Evolutionary conservation across 2,888 invertebrate species (phyloP).

Genomic region (Dascillus cervinus): DNA sequence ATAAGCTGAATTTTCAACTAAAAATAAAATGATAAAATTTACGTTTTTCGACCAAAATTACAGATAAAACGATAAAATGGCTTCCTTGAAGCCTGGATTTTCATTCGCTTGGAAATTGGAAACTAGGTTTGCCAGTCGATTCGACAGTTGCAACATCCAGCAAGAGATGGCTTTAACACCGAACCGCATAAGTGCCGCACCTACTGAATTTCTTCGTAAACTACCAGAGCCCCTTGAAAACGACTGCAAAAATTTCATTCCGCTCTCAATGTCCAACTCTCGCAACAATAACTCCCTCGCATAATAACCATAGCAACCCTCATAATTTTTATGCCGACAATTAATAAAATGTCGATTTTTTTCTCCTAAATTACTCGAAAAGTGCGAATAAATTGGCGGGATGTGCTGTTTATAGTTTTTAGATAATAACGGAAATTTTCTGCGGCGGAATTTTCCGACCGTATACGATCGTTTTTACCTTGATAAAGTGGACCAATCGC

Average conservation of each 20-base stretch:
- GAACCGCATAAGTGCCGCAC: too few relatives aligned
- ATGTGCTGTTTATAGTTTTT: constrained; percentile 7
- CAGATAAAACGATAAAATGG: constrained; percentile 37
- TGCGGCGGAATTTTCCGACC: constrained; percentile 8
- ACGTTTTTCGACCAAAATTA: constrained; percentile 9
- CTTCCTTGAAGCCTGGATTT: constrained; percentile 39
- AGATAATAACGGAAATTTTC: constrained; percentile 1
- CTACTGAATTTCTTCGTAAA: too few relatives aligned
- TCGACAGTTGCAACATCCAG: constrained; percentile 7
- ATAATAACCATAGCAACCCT: too few relatives aligned
- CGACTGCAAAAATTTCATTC: too few relatives aligned
- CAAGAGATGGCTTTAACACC: constrained; percentile 13
- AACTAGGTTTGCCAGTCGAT: constrained; percentile 14
- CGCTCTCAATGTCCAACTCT: too few relatives aligned
- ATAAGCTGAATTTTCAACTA: constrained; percentile 13
- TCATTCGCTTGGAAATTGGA: constrained; percentile 31
- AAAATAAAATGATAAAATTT: constrained; percentile 5
- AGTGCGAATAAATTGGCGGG: neutral
- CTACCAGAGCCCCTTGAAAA: too few relatives aligned
- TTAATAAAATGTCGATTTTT: too few relatives aligned
- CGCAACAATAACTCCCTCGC: too few relatives aligned
- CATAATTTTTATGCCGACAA: too few relatives aligned
- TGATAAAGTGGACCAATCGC: constrained; percentile 21
- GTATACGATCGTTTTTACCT: constrained; percentile 15
- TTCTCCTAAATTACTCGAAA: too few relatives aligned